Evolutionary conservation across 2,888 invertebrate genomes (phyloP).

Genomic region (Diloba caeruleocephala): DNA sequence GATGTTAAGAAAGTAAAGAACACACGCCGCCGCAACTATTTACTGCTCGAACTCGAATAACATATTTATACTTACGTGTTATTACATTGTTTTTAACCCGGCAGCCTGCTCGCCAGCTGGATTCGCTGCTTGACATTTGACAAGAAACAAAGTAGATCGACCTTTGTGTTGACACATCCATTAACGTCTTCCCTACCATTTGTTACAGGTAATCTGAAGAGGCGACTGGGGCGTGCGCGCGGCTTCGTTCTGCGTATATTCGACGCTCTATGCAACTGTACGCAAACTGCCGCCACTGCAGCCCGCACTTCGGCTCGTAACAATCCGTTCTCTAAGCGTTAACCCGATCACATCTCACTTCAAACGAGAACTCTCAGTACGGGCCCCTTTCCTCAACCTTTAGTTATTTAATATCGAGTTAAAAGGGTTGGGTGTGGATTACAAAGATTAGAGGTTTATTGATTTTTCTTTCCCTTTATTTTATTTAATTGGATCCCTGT

Average conservation of each 20-base stretch:
- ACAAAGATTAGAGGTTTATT: conserved; percentile 41
- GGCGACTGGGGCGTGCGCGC: conserved; percentile 89
- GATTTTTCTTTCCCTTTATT: conserved; percentile 22
- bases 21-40: no score
- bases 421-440: conserved; percentile 26
- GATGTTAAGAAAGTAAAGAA: no score
- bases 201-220: conserved; percentile 87
- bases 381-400: conserved; percentile 6
- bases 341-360: conserved; percentile 65
- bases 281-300: conserved; percentile 88
- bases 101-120: not conserved
- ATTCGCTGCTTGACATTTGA: conserved; percentile 1
- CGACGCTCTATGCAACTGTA: conserved; percentile 91
- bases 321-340: conserved; percentile 82
- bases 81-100: not conserved
- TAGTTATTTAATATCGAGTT: conserved; percentile 32
- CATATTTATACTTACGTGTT: no score
- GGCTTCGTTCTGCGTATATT: conserved; percentile 90
- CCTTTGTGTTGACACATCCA: conserved; percentile 5
- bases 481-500: conserved; percentile 17
- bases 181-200: conserved; percentile 28
- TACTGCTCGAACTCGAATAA: no score
- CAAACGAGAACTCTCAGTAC: conserved; percentile 34
- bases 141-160: conserved; percentile 5
- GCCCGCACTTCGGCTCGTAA: conserved; percentile 84